phyloP scores from a whole-genome alignment of 92 coral and sea anemone genomes.

The Micromussa lordhowensis region DNA sequence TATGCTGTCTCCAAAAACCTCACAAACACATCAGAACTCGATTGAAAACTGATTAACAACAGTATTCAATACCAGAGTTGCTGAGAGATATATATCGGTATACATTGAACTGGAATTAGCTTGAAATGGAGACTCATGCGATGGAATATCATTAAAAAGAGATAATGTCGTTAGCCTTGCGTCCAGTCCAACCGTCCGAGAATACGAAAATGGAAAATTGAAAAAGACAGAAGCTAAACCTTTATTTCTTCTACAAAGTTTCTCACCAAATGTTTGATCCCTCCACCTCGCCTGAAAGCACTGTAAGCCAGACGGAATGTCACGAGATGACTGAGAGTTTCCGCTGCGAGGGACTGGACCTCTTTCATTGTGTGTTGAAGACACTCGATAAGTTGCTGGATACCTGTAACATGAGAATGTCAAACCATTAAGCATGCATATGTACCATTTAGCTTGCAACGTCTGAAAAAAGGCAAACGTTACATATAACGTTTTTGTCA shows the following conservation, averaged over 20 bases:
- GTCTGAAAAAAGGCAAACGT: no score
- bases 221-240: not conserved
- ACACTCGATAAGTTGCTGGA: slow-evolving; percentile 83
- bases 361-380: slow-evolving; percentile 68
- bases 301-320: slow-evolving; percentile 80
- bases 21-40: not conserved
- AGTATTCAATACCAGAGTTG: not conserved
- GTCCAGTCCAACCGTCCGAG: no score
- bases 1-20: not conserved
- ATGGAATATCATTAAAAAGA: no score
- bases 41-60: not conserved
- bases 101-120: no score
- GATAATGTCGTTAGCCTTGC: no score
- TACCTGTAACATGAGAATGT: slow-evolving; percentile 52
- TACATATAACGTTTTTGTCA: not conserved
- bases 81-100: no score
- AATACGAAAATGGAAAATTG: no score
- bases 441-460: not conserved
- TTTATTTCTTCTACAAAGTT: not conserved
- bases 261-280: slow-evolving; percentile 78
- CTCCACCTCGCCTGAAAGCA: slow-evolving; percentile 62
- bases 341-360: slow-evolving; percentile 85
- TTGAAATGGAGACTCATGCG: no score
- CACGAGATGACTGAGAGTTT: slow-evolving; percentile 65
- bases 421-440: not conserved